These are phyloP conservation scores for Numida meleagris DNA, from an alignment of 2,113 vertebrate species.

Conservation along the genomic window DNA sequence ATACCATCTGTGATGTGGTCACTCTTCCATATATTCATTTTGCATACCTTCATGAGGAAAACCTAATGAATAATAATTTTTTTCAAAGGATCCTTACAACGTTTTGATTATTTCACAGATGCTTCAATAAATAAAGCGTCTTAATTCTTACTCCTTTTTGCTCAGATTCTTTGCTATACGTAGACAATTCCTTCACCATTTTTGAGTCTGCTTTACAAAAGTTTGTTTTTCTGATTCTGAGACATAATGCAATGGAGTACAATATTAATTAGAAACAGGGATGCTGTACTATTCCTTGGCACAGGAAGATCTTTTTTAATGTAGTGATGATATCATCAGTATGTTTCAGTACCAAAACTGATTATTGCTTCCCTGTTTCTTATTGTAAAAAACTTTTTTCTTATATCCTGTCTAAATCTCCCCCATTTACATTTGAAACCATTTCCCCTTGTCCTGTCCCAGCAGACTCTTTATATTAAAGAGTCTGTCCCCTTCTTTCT, in stretches of 20 bases:
- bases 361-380: not conserved
- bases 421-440: too few relatives aligned
- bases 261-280: not conserved
- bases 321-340: not conserved
- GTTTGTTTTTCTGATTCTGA: not conserved
- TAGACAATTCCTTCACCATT: not conserved
- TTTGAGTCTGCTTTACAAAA: not conserved
- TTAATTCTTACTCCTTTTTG: rapidly evolving
- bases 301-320: not conserved
- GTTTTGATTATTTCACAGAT: not conserved
- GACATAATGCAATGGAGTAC: not conserved
- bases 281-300: not conserved
- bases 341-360: not conserved
- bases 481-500: too few relatives aligned
- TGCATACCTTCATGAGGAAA: not conserved
- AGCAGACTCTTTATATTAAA: too few relatives aligned
- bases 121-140: not conserved
- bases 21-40: not conserved
- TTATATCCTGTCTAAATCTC: too few relatives aligned
- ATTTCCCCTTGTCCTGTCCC: too few relatives aligned
- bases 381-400: too few relatives aligned
- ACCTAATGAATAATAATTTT: not conserved
- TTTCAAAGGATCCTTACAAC: not conserved
- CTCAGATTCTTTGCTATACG: not conserved
- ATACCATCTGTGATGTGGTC: rapidly evolving